These are phyloP conservation scores for Tinea trinotella DNA, from an alignment of 2,888 invertebrate species.

Conservation along the genomic window DNA sequence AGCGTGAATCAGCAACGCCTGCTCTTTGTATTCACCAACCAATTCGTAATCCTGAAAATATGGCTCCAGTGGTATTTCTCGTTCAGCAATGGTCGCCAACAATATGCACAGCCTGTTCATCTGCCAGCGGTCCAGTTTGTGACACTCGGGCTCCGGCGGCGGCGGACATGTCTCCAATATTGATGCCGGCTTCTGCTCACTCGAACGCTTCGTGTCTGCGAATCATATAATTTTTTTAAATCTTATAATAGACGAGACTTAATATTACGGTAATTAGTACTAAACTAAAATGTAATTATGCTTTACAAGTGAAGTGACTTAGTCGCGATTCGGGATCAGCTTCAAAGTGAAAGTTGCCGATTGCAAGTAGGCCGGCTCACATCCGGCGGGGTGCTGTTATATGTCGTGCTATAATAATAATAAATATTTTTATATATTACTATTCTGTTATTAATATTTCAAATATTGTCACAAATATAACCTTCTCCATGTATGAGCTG, in stretches of 20 bases:
- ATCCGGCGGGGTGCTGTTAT: too few relatives aligned
- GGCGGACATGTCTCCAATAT: constrained; percentile 47
- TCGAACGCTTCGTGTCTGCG: background rate
- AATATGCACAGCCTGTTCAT: constrained; percentile 78
- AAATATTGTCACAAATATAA: constrained; percentile 29
- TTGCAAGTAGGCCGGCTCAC: too few relatives aligned
- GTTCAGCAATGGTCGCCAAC: constrained; percentile 80
- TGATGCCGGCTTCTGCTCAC: background rate
- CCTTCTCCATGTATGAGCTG: constrained; percentile 80
- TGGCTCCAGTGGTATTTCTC: constrained; percentile 77
- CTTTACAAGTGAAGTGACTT: too few relatives aligned
- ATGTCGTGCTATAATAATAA: background rate
- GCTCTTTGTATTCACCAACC: too few relatives aligned
- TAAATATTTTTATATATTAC: background rate
- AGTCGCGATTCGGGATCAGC: too few relatives aligned
- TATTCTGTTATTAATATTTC: background rate
- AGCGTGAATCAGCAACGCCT: too few relatives aligned
- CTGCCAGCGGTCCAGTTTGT: constrained; percentile 76
- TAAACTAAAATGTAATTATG: too few relatives aligned
- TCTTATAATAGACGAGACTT: too few relatives aligned
- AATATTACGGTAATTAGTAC: too few relatives aligned
- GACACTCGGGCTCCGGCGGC: constrained; percentile 80
- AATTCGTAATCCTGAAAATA: constrained; percentile 83
- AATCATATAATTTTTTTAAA: too few relatives aligned
- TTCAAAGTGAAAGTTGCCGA: too few relatives aligned